These are phyloP conservation scores for Rhinopomastus cyanomelas DNA, from an alignment of 2,113 vertebrate genomes.

Conservation along the genomic window DNA sequence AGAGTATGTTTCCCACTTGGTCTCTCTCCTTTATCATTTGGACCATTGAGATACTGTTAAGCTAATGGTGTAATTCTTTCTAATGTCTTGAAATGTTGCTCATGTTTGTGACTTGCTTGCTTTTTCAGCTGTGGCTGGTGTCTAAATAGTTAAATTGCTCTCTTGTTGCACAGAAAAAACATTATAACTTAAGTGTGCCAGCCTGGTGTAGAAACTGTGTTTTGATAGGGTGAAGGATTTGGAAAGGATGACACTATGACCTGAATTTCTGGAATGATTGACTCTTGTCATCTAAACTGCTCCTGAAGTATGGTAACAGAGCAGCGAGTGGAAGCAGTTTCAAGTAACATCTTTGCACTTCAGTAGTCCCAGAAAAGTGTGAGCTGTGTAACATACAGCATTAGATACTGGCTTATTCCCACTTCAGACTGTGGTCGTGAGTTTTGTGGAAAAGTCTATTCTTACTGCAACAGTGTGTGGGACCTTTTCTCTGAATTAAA, in stretches of 20 bases:
- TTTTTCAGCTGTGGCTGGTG: background rate
- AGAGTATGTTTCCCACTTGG: background rate
- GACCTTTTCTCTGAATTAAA: background rate
- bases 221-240: constrained; percentile 5
- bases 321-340: background rate
- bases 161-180: background rate
- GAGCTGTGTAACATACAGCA: background rate
- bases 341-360: background rate
- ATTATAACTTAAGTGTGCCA: background rate
- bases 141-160: background rate
- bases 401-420: background rate
- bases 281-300: background rate
- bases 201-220: background rate
- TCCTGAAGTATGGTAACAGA: background rate
- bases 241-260: background rate
- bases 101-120: background rate
- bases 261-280: constrained; percentile 28
- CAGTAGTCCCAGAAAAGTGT: background rate
- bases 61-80: background rate
- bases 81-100: background rate
- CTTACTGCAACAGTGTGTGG: background rate
- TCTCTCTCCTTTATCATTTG: background rate
- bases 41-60: background rate
- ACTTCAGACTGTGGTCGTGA: background rate
- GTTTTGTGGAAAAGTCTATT: background rate